Percentiles rank a stretch among this genome's conserved stretches.
phyloP scores from a whole-genome alignment of 2,888 invertebrate genomes.

The Marasmarcha lunaedactyla region DNA sequence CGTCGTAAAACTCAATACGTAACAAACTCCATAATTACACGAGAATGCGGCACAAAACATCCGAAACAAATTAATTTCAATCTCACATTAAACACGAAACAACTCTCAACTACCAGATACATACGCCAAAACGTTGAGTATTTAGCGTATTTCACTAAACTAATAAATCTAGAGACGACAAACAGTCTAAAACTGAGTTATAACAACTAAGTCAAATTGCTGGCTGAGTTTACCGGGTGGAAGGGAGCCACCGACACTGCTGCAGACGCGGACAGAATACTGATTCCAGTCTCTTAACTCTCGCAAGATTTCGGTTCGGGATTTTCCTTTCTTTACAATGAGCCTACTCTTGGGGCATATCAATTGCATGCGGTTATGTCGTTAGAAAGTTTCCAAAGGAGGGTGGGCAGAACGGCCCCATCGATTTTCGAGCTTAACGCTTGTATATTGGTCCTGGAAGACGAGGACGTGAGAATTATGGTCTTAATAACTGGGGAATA shows the following conservation, averaged over 20 bases:
- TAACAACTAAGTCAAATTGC: constrained; percentile 70
- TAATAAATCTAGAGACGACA: constrained; percentile 65
- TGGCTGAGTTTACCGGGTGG: constrained; percentile 58
- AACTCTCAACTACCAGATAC: constrained; percentile 11
- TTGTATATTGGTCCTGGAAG: constrained; percentile 12
- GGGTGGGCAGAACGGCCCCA: constrained; percentile 38
- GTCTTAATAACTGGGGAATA: too few species aligned
- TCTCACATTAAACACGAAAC: constrained; percentile 1
- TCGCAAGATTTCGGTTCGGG: constrained; percentile 66
- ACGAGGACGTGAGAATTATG: constrained; percentile 6
- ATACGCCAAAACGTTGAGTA: constrained; percentile 28
- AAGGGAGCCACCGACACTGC: constrained; percentile 51
- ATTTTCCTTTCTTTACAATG: constrained; percentile 71
- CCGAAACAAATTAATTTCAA: constrained; percentile 1
- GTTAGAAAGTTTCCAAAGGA: constrained; percentile 61
- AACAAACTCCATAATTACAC: not conserved
- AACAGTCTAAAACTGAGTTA: constrained; percentile 65
- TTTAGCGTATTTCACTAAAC: constrained; percentile 52
- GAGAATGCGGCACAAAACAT: not conserved
- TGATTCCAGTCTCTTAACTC: constrained; percentile 60
- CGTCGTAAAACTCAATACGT: not conserved
- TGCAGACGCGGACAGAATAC: constrained; percentile 47
- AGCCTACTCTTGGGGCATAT: constrained; percentile 69
- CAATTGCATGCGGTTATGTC: constrained; percentile 71
- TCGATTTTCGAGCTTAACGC: constrained; percentile 57